Conservation (phyloP, 2,888 invertebrate species). For the Merodon equestris region DNA sequence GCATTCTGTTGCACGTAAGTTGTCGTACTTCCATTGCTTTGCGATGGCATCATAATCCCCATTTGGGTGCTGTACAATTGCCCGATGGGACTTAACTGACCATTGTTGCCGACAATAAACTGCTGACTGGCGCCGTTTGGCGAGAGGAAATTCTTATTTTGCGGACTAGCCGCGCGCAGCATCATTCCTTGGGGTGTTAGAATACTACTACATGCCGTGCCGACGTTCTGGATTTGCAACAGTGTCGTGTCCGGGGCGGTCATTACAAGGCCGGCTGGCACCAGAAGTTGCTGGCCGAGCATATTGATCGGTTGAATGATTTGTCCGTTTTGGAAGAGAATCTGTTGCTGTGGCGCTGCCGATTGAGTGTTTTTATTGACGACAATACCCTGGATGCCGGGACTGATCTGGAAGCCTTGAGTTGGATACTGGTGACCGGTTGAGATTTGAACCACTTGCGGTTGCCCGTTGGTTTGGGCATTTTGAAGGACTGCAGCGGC, state of each 20-base stretch:
- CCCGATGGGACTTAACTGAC: constrained; percentile 87
- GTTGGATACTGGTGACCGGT: constrained; percentile 81
- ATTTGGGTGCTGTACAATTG: constrained; percentile 78
- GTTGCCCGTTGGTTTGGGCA: constrained; percentile 76
- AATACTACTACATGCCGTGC: constrained; percentile 82
- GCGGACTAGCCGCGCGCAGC: constrained; percentile 86
- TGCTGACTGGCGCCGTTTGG: constrained; percentile 84
- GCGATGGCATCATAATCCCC: constrained; percentile 78
- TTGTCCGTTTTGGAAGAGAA: constrained; percentile 80
- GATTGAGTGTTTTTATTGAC: constrained; percentile 78
- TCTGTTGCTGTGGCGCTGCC: constrained; percentile 79
- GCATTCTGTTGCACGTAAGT: constrained; percentile 92
- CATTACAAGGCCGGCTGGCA: constrained; percentile 92
- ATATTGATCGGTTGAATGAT: constrained; percentile 91
- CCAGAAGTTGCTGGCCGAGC: constrained; percentile 90
- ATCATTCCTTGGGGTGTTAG: constrained; percentile 87
- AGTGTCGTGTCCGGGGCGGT: constrained; percentile 88
- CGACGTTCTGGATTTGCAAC: constrained; percentile 88
- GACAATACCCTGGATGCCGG: constrained; percentile 88
- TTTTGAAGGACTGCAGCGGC: constrained; percentile 77
- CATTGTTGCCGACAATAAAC: constrained; percentile 87
- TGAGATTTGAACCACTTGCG: constrained; percentile 78
- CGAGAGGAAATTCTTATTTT: constrained; percentile 87
- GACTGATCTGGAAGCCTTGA: constrained; percentile 87
- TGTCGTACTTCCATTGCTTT: constrained; percentile 80